Evolutionary conservation across 2,888 invertebrate genomes (phyloP), one percentile per base, ranked within the genome.

Genomic region (Alsophila aescularia): DNA sequence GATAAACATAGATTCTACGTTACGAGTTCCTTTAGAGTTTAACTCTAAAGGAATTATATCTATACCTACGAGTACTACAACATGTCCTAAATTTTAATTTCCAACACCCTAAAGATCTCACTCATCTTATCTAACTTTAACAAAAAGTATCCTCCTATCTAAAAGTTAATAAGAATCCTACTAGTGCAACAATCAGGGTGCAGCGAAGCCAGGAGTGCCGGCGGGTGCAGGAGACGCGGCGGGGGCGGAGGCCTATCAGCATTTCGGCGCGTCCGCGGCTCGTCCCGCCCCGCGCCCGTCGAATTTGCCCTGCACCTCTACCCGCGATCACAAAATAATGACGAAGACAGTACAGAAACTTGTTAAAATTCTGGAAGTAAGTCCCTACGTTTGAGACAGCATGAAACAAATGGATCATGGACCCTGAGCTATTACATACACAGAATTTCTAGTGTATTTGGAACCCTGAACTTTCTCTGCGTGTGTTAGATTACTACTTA

Each of bases 181-280:
- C 52, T 49, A 60, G 52, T 66, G 66, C 64, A 67, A 62, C 62
- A 58, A 65, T 65, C 77, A 68, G 75, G 78, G 79, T 77, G 81
- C 79, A 79, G 70, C 63, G 58, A 67, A 62, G 67, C 68, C 70
- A 70, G 68, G 69, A 67, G 71, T 65, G 69, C 42, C 61, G 42
- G 59, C 45, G 67, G 65, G 66, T n/a, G 14, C 12, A 49, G 60
- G 61, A 55, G 60, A 62, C 61, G 75, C 10, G 36, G 64, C 69
- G 70, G 72, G 77, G 73, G 77, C 67, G 80, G 81, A 73, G 79
- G 80, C 73, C 82, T 88, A 88, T 88, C 90, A 85, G 85, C 84
- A 87, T 90, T 90, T 91, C 90, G 89, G 88, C 90, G 90, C 90
- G 88, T 86, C 85, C 87, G 77, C 76, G 79, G 73, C 67, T 69